phyloP scores from a whole-genome alignment of 2,113 vertebrate genomes.

The Pyxicephalus adspersus region DNA sequence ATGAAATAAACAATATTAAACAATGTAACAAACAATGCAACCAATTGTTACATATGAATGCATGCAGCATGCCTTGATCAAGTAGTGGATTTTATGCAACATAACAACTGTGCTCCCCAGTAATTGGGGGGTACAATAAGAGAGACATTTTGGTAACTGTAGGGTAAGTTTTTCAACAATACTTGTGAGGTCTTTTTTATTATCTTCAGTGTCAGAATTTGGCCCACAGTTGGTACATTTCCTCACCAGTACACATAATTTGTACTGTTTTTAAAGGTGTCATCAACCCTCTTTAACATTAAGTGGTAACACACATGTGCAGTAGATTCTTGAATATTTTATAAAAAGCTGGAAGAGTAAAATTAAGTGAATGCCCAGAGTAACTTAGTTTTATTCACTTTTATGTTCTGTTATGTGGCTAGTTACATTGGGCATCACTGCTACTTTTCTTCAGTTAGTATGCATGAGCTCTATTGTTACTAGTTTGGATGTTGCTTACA shows the following conservation, averaged over 20 bases:
- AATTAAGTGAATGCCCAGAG: too few relatives aligned
- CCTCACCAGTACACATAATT: not conserved
- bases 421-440: too few relatives aligned
- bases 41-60: conserved; percentile 46
- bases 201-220: not conserved
- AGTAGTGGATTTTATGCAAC: conserved; percentile 4
- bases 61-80: conserved; percentile 50
- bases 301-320: not conserved
- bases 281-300: conserved; percentile 1
- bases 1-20: conserved; percentile 45
- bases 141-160: not conserved
- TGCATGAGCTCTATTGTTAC: too few relatives aligned
- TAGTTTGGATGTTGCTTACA: too few relatives aligned
- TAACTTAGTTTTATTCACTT: too few relatives aligned
- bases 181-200: too few relatives aligned
- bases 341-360: too few relatives aligned
- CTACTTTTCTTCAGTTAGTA: too few relatives aligned
- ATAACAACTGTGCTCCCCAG: not conserved
- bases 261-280: conserved; percentile 12
- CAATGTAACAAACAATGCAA: conserved; percentile 45
- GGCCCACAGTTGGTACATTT: not conserved
- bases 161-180: not conserved
- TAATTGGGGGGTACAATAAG: conserved; percentile 5
- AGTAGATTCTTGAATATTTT: too few relatives aligned
- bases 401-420: too few relatives aligned